Conservation (phyloP, 1,140 invertebrate species). For the Chironomus tepperi region DNA sequence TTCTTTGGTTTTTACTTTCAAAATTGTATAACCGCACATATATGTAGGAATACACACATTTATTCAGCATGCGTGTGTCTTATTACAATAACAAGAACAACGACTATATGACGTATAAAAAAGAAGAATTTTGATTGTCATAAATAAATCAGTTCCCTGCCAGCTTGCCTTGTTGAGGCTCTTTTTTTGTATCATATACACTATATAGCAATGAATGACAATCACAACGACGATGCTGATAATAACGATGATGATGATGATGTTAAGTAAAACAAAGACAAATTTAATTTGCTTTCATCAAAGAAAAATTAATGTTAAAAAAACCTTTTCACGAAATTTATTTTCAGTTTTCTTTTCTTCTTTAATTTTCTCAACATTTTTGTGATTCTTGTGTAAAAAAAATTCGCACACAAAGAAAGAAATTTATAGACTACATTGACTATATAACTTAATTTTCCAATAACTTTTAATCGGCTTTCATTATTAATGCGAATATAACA, state of each 20-base stretch:
- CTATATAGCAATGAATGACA: background rate
- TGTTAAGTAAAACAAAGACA: background rate
- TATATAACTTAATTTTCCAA: background rate
- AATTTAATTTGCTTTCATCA: background rate
- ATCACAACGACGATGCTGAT: background rate
- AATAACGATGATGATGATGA: background rate
- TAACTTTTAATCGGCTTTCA: constrained; percentile 1
- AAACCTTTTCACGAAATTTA: background rate
- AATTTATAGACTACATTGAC: background rate
- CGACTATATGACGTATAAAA: background rate
- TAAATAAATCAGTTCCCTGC: background rate
- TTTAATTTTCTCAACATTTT: background rate
- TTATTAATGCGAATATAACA: background rate
- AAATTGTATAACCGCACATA: too few species aligned
- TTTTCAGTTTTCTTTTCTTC: background rate
- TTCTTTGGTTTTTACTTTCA: background rate
- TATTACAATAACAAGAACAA: too few species aligned
- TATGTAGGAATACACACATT: too few species aligned
- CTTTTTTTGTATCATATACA: background rate
- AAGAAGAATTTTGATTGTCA: background rate
- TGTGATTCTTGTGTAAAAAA: too few species aligned
- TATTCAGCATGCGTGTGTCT: background rate
- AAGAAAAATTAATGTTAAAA: background rate
- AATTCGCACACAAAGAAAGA: background rate
- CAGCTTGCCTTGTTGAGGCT: background rate